These are phyloP conservation scores for Pseudotriccus pelzelni DNA, from an alignment of 2,797 vertebrate species.

Conservation along the genomic window DNA sequence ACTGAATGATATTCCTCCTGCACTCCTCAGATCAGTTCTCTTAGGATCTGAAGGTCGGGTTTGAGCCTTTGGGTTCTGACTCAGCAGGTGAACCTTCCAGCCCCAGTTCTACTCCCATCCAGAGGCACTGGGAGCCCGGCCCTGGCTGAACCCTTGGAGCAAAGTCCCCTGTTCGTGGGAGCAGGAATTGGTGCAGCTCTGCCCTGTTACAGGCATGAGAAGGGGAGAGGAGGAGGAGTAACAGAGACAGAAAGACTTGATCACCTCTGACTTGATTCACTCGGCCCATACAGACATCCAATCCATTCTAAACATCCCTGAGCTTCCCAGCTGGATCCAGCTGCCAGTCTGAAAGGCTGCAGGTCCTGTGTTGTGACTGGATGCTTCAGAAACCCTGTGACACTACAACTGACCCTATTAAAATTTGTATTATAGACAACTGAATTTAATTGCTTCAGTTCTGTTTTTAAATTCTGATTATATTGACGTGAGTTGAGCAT, in stretches of 20 bases:
- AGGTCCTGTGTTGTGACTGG: background rate
- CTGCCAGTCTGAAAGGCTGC: background rate
- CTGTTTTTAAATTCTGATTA: background rate
- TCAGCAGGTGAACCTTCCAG: background rate
- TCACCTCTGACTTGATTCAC: background rate
- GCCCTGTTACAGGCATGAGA: background rate
- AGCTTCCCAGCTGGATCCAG: background rate
- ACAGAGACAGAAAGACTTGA: background rate
- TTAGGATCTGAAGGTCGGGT: background rate
- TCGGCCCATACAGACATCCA: background rate
- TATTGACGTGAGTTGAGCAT: background rate
- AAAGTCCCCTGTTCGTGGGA: background rate
- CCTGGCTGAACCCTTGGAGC: background rate
- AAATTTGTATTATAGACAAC: background rate
- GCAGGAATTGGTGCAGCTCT: background rate
- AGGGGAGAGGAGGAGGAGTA: background rate
- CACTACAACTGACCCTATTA: background rate
- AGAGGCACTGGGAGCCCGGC: background rate
- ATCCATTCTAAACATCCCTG: rapidly evolving
- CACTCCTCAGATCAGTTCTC: background rate
- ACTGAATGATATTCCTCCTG: background rate
- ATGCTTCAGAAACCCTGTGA: background rate
- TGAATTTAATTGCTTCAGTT: background rate
- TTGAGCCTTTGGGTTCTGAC: background rate
- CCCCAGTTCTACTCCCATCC: rapidly evolving